Evolutionary conservation across 2,113 vertebrate genomes (phyloP).

Genomic region (Agapornis roseicollis): DNA sequence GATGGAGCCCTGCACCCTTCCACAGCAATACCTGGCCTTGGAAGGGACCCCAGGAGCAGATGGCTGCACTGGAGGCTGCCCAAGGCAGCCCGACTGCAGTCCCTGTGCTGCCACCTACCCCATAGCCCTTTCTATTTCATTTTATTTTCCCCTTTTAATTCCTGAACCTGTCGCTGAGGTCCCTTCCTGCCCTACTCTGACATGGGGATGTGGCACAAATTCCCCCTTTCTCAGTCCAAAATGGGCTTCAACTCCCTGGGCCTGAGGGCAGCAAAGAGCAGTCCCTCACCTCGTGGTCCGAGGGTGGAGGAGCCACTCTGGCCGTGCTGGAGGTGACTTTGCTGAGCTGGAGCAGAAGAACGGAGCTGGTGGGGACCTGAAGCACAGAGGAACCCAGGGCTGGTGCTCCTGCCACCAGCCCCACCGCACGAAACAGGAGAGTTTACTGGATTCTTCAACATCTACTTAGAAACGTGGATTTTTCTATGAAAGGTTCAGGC

Average conservation of each 20-base stretch:
- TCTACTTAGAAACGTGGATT: not conserved
- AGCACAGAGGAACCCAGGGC: not conserved
- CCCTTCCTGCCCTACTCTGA: not conserved
- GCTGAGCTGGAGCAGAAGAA: not conserved
- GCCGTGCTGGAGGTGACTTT: not conserved
- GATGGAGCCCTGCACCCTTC: constrained; percentile 18
- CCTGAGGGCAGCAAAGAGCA: not conserved
- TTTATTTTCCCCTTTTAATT: not conserved
- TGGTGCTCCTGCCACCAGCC: not conserved
- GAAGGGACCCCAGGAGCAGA: not conserved
- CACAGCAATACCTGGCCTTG: constrained; percentile 63
- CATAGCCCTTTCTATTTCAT: not conserved
- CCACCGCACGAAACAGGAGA: not conserved
- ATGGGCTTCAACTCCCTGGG: not conserved
- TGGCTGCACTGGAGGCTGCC: not conserved
- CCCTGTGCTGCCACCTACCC: not conserved
- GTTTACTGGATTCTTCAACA: not conserved
- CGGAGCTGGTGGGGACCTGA: not conserved
- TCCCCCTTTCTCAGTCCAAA: not conserved
- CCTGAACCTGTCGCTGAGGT: not conserved
- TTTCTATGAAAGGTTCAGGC: not conserved
- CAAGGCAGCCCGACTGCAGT: not conserved
- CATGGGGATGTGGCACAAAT: not conserved
- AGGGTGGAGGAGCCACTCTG: not conserved
- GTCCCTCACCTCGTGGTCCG: not conserved